Evolutionary conservation across 2,113 vertebrate genomes (phyloP).

Genomic region (Chionomys nivalis): DNA sequence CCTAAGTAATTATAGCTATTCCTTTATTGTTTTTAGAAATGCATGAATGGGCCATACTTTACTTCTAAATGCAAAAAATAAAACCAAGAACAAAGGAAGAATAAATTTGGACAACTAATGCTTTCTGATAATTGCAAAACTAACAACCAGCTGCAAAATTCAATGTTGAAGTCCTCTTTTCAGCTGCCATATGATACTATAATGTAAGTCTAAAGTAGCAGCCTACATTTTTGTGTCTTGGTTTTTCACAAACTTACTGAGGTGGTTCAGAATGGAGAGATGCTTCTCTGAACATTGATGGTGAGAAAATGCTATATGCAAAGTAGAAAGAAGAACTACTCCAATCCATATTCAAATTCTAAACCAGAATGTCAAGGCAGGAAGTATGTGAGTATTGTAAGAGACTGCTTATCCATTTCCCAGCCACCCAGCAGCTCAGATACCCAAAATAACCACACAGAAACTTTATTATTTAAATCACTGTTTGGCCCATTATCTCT

Average conservation of each 20-base stretch:
- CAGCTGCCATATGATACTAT: neutral
- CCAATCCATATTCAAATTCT: neutral
- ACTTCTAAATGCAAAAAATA: neutral
- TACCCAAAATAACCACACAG: too few species aligned
- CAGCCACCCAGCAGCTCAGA: too few species aligned
- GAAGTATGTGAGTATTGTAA: neutral
- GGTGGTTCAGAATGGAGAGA: neutral
- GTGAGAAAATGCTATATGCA: neutral
- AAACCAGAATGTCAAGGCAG: neutral
- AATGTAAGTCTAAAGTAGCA: neutral
- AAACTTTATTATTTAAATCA: too few species aligned
- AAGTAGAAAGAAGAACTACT: neutral
- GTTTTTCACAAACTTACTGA: neutral
- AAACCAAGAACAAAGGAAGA: neutral
- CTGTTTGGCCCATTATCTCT: too few species aligned
- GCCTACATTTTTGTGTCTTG: neutral
- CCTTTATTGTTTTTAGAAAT: neutral
- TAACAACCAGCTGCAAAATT: neutral
- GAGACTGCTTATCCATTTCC: too few species aligned
- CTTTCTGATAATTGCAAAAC: neutral
- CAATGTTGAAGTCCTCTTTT: neutral
- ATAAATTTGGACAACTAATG: neutral
- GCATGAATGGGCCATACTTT: neutral
- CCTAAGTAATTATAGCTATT: neutral
- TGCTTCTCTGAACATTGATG: neutral